Base-by-base conservation (phyloP, 2,888 invertebrate genomes). In the Cephus pygmeus region DNA sequence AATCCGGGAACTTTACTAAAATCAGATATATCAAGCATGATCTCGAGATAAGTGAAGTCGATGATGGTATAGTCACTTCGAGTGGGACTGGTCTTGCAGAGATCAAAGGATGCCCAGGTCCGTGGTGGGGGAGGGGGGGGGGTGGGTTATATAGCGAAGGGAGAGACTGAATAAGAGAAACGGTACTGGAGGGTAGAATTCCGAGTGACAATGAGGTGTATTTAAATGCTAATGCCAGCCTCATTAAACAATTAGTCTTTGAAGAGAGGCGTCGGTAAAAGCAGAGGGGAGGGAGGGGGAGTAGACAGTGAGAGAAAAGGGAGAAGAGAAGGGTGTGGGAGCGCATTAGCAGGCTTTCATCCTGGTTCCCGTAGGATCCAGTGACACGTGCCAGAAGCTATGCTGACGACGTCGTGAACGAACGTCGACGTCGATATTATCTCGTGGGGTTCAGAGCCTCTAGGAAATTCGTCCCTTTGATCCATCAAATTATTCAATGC, bases 1-100 rank as follows among this genome's bases (percentile, higher is more conserved):
- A 96, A 99, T 0, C 99, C 99, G 23, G 99, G 99, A 68, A 99
- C 99, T 93, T 98, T 98, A 92, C 98, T 99, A 92, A n/a, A 71
- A 76, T 73, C 30, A 69, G 40, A 79, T 36, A 74, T 34, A 78
- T 36, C 34, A 33, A 35, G 30, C 33, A 68, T 71, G 31, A 34
- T 34, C 31, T 30, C 11, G 11, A 30, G 34, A 9, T 11, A 71
- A 33, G 30, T 23, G 12, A 71, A 71, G 71, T 71, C 71, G 23
- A 30, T 71, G 71, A 33, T 11, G 12, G 33, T 71, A 71, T 15
- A 40, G 40, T 40, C 23, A 40, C 15, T 40, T 23, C 0, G 56
- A 23, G 9, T 56, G 23, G 6, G 23, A 23, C 56, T 23, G 23
- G 1, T 56, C 15, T 2, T 23, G 56, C 56, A 23, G 56, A 56